Conservation (phyloP, 2,888 invertebrate genomes). For the Thysanoteuthis rhombus region DNA sequence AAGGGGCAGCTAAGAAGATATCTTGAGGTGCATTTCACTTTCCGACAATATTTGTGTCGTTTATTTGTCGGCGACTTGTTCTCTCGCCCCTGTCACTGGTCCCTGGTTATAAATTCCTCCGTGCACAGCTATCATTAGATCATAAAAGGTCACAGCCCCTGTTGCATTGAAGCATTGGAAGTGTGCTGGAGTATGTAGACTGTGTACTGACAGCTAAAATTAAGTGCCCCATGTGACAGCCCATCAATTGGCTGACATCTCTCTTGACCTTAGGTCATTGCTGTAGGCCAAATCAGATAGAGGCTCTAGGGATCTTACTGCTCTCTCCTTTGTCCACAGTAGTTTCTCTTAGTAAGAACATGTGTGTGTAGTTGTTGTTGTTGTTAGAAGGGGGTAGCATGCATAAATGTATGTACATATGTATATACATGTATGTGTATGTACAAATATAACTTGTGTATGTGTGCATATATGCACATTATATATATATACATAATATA, state of each 20-base stretch:
- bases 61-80: not conserved
- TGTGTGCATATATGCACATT: too few species aligned
- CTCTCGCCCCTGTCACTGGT: not conserved
- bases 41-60: not conserved
- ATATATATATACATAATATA: too few species aligned
- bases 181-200: not conserved
- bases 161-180: not conserved
- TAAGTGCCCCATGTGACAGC: not conserved
- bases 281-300: not conserved
- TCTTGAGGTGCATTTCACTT: not conserved
- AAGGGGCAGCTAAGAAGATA: not conserved
- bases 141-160: not conserved
- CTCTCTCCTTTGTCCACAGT: not conserved
- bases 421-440: not conserved
- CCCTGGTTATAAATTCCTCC: not conserved
- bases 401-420: not conserved
- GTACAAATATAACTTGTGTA: not conserved
- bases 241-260: not conserved
- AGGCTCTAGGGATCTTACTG: not conserved
- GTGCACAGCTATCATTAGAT: conserved; percentile 12
- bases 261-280: not conserved
- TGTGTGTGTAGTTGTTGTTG: too few species aligned
- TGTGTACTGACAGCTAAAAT: not conserved
- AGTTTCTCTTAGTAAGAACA: not conserved
- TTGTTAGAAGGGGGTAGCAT: not conserved